Base-by-base conservation (phyloP, 2,113 vertebrate species). In the Cercocebus atys region DNA sequence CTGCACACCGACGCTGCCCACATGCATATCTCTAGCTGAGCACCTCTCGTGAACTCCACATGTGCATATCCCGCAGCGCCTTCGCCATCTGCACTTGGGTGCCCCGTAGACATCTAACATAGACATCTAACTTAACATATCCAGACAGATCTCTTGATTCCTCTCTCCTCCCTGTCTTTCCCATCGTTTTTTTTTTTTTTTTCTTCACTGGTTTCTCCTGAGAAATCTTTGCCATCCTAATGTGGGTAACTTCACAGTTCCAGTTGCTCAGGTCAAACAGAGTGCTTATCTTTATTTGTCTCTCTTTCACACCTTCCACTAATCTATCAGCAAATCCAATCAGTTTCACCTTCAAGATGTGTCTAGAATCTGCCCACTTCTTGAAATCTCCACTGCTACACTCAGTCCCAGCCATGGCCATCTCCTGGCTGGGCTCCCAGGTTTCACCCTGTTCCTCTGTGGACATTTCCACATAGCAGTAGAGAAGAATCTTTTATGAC, bases 1-100 rank as follows among this genome's bases (percentile, higher is more conserved):
- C 40, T 13, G 0, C 23, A 2, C 73, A 11, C 14, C 0, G 25
- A 20, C 0, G 25, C 32, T 8, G 35, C 45, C 73, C 59, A 5
- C 32, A 0, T 27, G 13, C 16, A 4, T 2, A 20, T 72, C 50
- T 57, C 50, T 3, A 35, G 27, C 4, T 25, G 25, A 55, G 2
- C 14, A 18, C 8, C 7, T 38, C 47, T 32, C 64, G 27, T 7
- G 40, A 59, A 17, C 35, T 17, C 35, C 18, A 78, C 27, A 45
- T 14, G 3, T 27, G 11, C 45, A 5, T 50, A 4, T 14, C 68
- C 52, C 13, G 7, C n/a, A 32, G 18, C 12, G 32, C 25, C 55
- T 10, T 23, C 73, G 10, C 40, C 20, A 3, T 10, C 27, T 57
- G 30, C 43, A 38, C 64, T 3, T 40, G 25, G 27, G 35, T 83